Base-by-base conservation (phyloP, 64 coral and sea anemone species). In the Stichodactyla helianthus region DNA sequence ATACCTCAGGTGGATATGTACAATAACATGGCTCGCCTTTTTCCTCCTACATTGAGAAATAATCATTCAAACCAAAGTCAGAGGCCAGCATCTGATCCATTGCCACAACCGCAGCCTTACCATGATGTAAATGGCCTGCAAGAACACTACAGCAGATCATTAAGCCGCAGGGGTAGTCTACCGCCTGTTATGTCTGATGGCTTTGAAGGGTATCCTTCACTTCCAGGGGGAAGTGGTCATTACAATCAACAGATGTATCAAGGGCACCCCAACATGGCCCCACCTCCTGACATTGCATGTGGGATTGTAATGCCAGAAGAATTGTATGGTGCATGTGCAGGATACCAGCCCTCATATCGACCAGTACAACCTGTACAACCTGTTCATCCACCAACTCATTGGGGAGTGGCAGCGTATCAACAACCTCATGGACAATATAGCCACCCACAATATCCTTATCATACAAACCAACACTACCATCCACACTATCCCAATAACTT, bases 41-140 rank as follows among this genome's bases (percentile, higher is more conserved):
- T 97, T 5, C 94, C 94, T 52, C 91, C 94, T 27, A 93, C 91
- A 6, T 71, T 97, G 5, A 79, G 94, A 13, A 93, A 79, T 51
- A 89, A 92, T 59, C 90, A 82, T 19, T 51, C 77, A 0, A 86
- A 67, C 19, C 89, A 78, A 35, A 82, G 60, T 20, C 63, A 60
- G 7, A 77, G 94, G 26, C 91, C 91, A 7, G 82, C 82, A n/a
- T 97, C 94, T 1, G 94, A 97, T 56, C 94, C 94, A 7, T 71
- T 86, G 6, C 91, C 94, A 23, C 55, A 71, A 57, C 60, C 71
- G 2, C 51, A 88, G 53, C 86, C 53, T n/a, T 88, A 82, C 89
- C 52, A 50, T 35, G 94, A 97, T 10, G 54, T 93, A 57, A 89
- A 81, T 20, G 56, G 86, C 23, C 56, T 90, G 57, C 89, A 68